phyloP scores from a whole-genome alignment of 2,888 invertebrate genomes.

The Phragmatobia fuliginosa region DNA sequence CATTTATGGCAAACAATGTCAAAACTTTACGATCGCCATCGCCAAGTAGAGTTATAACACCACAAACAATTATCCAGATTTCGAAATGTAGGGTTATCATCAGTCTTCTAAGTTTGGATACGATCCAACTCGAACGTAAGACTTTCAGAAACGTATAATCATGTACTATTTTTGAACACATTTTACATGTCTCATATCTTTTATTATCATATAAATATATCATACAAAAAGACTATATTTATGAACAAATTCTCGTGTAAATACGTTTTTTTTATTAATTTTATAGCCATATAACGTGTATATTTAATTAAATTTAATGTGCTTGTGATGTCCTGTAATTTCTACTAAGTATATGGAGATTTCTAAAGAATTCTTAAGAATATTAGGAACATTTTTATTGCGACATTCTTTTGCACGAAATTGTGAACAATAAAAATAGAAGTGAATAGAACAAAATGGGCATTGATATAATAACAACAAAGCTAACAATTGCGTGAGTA shows the following conservation, averaged over 20 bases:
- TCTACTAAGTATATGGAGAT: no score
- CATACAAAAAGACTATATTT: neutral
- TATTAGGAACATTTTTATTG: no score
- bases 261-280: neutral
- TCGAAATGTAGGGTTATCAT: constrained; percentile 40
- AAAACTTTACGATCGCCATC: constrained; percentile 33
- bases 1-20: constrained; percentile 36
- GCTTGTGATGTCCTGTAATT: no score
- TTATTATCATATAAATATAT: constrained; percentile 6
- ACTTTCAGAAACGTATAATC: constrained; percentile 25
- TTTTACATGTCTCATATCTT: constrained; percentile 21
- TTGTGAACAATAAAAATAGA: no score
- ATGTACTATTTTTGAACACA: constrained; percentile 29
- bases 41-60: constrained; percentile 33
- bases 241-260: neutral
- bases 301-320: no score
- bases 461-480: no score
- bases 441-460: no score
- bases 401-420: no score
- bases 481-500: no score
- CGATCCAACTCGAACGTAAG: constrained; percentile 30
- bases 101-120: constrained; percentile 39
- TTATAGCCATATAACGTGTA: no score
- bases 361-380: no score
- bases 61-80: constrained; percentile 41